Base-by-base conservation (phyloP, 2,888 invertebrate genomes). In the Scelioninae gen. 2 region DNA sequence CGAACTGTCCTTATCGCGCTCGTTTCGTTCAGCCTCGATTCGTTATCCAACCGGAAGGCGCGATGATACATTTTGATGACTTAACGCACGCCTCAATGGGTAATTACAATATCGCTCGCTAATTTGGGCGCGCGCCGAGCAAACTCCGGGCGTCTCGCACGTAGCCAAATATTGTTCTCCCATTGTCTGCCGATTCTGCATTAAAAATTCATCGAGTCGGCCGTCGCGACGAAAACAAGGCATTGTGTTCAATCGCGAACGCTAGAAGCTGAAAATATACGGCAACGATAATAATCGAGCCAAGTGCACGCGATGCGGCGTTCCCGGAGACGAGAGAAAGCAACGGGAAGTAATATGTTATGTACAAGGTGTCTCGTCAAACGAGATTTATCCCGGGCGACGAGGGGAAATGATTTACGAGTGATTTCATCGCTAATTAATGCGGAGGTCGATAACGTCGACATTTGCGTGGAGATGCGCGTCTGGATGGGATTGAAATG, bases 161-260 rank as follows among this genome's bases (percentile, higher is more conserved):
- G 33, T 60, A 63, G 39, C 52, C 63, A 63, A 63, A 55, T 64
- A 64, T 64, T 64, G 28, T 60, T 37, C 39, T 53, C 41, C 11
- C 25, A 46, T 37, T 55, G 46, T 55, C 55, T 55, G 39, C 13
- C 28, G 33, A 37, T 22, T 45, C 19, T 33, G 41, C 2, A 25
- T 53, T 64, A 52, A 64, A 65, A 65, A 65, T 65, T 43, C 57
- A 37, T 48, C 48, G 57, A 41, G 48, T 39, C 53, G 19, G 46
- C 41, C 41, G 53, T 45, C 43, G 65, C 16, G 48, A 46, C 19
- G 46, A 46, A 48, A 57, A 55, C 15, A 55, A 39, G 4, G 31
- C 43, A 33, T 48, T 57, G 57, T 48, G 35, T 53, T 50, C 53
- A 68, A 67, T 68, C 60, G 48, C 13, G 37, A 52, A 53, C 39